Evolutionary conservation across 2,113 vertebrate genomes (phyloP).

Genomic region (Pedionomus torquatus): DNA sequence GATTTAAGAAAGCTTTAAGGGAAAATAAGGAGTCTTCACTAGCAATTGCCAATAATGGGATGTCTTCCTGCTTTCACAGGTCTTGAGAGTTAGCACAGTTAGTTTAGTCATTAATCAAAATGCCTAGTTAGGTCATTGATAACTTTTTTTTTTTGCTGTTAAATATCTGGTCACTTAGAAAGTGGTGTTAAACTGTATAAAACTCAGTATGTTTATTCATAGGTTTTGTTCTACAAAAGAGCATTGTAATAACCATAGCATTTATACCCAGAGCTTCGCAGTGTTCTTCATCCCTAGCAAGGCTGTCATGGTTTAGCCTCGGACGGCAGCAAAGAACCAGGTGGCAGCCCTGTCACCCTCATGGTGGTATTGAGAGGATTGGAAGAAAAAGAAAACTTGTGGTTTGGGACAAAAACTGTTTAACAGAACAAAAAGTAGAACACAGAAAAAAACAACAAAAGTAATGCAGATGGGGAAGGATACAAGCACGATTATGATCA

Average conservation of each 20-base stretch:
- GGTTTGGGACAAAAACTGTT: too few relatives aligned
- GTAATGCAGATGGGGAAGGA: too few relatives aligned
- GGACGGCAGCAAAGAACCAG: too few relatives aligned
- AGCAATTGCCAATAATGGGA: neutral
- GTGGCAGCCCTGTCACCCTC: too few relatives aligned
- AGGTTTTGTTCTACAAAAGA: neutral
- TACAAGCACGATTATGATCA: too few relatives aligned
- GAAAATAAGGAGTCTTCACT: neutral
- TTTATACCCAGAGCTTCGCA: neutral
- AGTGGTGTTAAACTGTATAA: neutral
- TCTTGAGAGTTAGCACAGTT: neutral
- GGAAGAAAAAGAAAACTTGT: too few relatives aligned
- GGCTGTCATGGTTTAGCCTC: neutral
- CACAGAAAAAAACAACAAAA: too few relatives aligned
- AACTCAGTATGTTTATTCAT: neutral
- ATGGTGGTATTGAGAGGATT: too few relatives aligned
- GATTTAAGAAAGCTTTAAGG: neutral
- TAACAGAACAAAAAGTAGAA: too few relatives aligned
- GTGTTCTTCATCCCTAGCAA: neutral
- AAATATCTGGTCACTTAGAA: neutral
- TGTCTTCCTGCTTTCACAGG: neutral
- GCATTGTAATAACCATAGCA: neutral
- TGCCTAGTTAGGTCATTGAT: neutral
- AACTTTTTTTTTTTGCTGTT: neutral
- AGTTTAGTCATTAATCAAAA: neutral